phyloP scores from a whole-genome alignment of 2,888 invertebrate genomes.

The Drosophila melanosoma region DNA sequence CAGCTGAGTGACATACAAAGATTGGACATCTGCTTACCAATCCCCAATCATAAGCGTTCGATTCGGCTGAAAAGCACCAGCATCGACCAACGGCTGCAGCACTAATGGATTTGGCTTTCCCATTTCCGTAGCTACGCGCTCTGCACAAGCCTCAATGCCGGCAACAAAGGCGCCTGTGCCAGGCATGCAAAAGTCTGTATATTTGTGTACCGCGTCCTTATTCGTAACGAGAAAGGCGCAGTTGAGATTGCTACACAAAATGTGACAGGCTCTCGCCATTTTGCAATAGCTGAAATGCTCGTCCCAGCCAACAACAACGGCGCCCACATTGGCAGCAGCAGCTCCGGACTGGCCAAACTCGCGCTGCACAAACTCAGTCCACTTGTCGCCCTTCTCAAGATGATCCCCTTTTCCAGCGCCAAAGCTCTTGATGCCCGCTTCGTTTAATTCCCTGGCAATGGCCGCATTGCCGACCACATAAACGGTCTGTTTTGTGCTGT shows the following conservation, averaged over 20 bases:
- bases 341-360: slow-evolving; percentile 87
- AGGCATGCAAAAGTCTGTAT: slow-evolving; percentile 89
- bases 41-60: slow-evolving; percentile 87
- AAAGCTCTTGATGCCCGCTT: slow-evolving; percentile 90
- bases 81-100: slow-evolving; percentile 88
- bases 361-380: slow-evolving; percentile 85
- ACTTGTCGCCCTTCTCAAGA: slow-evolving; percentile 85
- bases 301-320: slow-evolving; percentile 98
- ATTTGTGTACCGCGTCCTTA: slow-evolving; percentile 93
- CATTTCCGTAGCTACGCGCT: slow-evolving; percentile 91
- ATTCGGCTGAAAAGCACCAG: slow-evolving; percentile 90
- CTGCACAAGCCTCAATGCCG: slow-evolving; percentile 93
- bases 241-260: slow-evolving; percentile 89
- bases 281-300: slow-evolving; percentile 95
- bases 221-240: slow-evolving; percentile 96
- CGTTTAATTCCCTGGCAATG: slow-evolving; percentile 92
- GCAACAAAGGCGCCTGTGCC: slow-evolving; percentile 95
- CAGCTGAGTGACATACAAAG: slow-evolving; percentile 3
- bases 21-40: slow-evolving; percentile 71
- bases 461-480: slow-evolving; percentile 93
- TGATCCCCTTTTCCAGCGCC: slow-evolving; percentile 85
- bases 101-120: slow-evolving; percentile 96
- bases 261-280: slow-evolving; percentile 94
- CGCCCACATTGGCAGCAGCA: slow-evolving; percentile 89
- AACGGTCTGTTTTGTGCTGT: slow-evolving; percentile 86